Evolutionary conservation across 2,113 vertebrate genomes (phyloP).

Genomic region (Hippoglossus stenolepis): DNA sequence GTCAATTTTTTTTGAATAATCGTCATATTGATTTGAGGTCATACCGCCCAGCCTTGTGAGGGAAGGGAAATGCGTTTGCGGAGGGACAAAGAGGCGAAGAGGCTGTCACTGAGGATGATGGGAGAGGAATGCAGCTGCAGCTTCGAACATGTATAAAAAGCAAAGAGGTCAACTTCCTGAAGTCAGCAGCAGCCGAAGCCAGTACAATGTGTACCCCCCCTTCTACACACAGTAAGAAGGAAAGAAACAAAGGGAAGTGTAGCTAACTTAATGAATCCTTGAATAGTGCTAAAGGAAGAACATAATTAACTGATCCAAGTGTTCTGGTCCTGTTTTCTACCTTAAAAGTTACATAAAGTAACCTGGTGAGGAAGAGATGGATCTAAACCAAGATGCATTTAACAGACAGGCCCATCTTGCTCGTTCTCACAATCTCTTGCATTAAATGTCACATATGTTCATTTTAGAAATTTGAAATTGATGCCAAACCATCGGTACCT

Average conservation of each 20-base stretch:
- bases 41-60: no score
- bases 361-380: no score
- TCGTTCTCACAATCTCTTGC: no score
- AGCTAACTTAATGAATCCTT: background rate
- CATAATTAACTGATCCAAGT: no score
- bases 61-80: slow-evolving; percentile 32
- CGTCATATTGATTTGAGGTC: no score
- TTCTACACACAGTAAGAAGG: background rate
- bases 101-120: slow-evolving; percentile 43
- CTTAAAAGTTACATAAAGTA: no score
- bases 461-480: background rate
- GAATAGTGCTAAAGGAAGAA: background rate
- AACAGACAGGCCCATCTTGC: no score
- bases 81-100: slow-evolving; percentile 13
- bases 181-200: slow-evolving; percentile 28
- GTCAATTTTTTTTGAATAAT: no score
- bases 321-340: background rate
- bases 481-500: background rate
- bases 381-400: no score
- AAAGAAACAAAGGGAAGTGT: background rate
- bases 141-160: slow-evolving; percentile 66
- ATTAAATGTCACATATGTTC: no score
- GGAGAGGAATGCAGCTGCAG: slow-evolving; percentile 70
- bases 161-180: slow-evolving; percentile 49
- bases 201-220: background rate